A percentile compares a stretch with the other conserved stretches of the same genome.
These are phyloP conservation scores for Drosophila pseudoananassae DNA, from an alignment of 1,140 invertebrate species.

Conservation along the genomic window DNA sequence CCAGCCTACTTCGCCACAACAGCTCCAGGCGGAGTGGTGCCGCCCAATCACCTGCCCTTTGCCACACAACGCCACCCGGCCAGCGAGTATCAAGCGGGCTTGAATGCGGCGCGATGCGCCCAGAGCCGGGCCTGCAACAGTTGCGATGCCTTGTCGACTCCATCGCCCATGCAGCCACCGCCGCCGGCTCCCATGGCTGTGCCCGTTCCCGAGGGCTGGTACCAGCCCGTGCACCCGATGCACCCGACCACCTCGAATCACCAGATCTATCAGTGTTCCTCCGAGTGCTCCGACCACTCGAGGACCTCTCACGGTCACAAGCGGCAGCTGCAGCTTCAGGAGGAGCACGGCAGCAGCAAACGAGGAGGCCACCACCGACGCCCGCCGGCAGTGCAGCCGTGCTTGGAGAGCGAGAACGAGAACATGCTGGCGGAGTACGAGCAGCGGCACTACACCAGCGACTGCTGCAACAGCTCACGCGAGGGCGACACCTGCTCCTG, in stretches of 20 bases:
- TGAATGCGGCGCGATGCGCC: conserved; percentile 70
- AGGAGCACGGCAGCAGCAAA: conserved; percentile 65
- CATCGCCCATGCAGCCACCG: conserved; percentile 77
- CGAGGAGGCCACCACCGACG: conserved; percentile 40
- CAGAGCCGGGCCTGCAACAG: conserved; percentile 80
- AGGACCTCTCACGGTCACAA: conserved; percentile 70
- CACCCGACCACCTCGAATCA: conserved; percentile 67
- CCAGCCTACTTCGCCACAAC: conserved; percentile 74
- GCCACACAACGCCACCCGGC: conserved; percentile 75
- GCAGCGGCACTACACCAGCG: conserved; percentile 68
- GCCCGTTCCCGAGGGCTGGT: conserved; percentile 70
- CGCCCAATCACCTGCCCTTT: conserved; percentile 82
- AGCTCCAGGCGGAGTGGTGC: conserved; percentile 46
- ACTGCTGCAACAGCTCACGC: conserved; percentile 81
- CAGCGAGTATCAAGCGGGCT: conserved; percentile 79
- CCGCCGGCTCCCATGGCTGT: conserved; percentile 51
- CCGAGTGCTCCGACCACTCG: conserved; percentile 83
- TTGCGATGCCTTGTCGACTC: conserved; percentile 79
- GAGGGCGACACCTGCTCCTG: conserved; percentile 84
- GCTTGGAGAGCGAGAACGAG: conserved; percentile 69
- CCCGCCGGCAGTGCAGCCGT: conserved; percentile 44
- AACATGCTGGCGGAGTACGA: conserved; percentile 72
- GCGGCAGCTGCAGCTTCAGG: conserved; percentile 59
- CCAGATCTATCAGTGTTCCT: conserved; percentile 84
- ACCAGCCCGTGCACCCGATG: conserved; percentile 73